These are phyloP conservation scores for Chouioia cunea DNA, from an alignment of 2,888 invertebrate genomes.

Conservation along the genomic window DNA sequence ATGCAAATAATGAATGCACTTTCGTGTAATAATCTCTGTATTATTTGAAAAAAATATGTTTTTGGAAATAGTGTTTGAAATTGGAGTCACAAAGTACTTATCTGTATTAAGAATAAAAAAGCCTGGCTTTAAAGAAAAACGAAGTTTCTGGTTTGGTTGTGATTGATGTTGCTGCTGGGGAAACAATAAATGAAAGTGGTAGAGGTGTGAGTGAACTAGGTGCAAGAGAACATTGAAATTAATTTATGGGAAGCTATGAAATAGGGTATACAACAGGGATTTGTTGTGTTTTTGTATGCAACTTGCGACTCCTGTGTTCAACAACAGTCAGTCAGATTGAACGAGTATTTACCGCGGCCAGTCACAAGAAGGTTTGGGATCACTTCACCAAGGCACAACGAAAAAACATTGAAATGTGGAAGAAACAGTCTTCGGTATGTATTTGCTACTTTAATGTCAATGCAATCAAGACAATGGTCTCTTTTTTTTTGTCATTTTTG, in stretches of 20 bases:
- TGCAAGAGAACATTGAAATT: slow-evolving; percentile 15
- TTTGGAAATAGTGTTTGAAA: background rate
- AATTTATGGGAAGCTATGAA: slow-evolving; percentile 46
- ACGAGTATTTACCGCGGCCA: slow-evolving; percentile 95
- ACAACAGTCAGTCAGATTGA: slow-evolving; percentile 97
- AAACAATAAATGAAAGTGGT: too few species aligned
- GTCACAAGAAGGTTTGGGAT: slow-evolving; percentile 99
- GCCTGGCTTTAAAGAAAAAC: background rate
- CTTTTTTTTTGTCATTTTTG: slow-evolving; percentile 25
- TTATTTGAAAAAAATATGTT: background rate
- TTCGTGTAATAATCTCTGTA: background rate
- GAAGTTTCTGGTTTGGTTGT: too few species aligned
- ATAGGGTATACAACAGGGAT: slow-evolving; percentile 67
- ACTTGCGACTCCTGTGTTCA: slow-evolving; percentile 67
- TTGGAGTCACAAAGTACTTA: background rate
- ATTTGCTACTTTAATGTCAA: slow-evolving; percentile 51
- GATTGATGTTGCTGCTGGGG: too few species aligned
- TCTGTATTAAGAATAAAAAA: background rate
- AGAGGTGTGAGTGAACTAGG: too few species aligned
- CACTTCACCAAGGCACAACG: slow-evolving; percentile 99
- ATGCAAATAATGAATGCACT: too few species aligned
- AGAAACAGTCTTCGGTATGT: slow-evolving; percentile 94
- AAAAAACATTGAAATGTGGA: slow-evolving; percentile 98
- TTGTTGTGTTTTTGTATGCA: slow-evolving; percentile 69
- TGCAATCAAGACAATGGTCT: slow-evolving; percentile 40